Base-by-base conservation (phyloP, 1,140 invertebrate species). In the Penaeus chinensis region DNA sequence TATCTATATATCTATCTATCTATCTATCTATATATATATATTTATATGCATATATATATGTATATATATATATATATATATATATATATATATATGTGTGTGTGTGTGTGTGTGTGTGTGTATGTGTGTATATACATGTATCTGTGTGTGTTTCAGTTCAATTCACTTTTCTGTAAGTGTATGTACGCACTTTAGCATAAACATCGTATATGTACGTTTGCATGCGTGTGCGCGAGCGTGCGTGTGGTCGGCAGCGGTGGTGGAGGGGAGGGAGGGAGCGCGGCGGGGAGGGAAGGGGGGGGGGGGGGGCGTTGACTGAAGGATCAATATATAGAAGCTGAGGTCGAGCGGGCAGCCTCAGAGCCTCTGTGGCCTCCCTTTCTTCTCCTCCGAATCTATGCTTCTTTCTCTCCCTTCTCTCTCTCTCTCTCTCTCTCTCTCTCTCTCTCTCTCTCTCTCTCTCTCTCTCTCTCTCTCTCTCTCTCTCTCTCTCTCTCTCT, bases 201-300 rank as follows among this genome's bases (percentile, higher is more conserved):
- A 32, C n/a, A 7, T 18, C 13, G 27, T n/a, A 37, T 8, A 24
- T 32, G 20, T 37, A 24, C 42, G 71, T 74, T 32, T 74, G 71
- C 71, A 37, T 74, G 71, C 16, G 69, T 74, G n/a, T 74, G 24
- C n/a, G 71, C 42, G n/a, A 32, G 71, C 42, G 71, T 74, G 71
- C 13, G 71, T 74, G 22, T 27, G 27, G 54, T 54, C 54, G 27
- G 71, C 42, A 74, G 71, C 42, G 71, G n/a, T 16, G 24, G 71
- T 37, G 24, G 71, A 16, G 54, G 54, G 54, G 54, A 16, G 54
- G 11, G 54, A 16, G 10, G 54, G 54, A 2, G 54, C 10, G 54
- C 37, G 54, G 10, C 1, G 54, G 0, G 16, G 8, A 11, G 54
- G 54, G 54, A 8, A n/a, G n/a, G 1, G 16, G 54, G 54, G 11